Evolutionary conservation across 2,113 vertebrate species (phyloP).

Genomic region (Benitochromis conjunctus): DNA sequence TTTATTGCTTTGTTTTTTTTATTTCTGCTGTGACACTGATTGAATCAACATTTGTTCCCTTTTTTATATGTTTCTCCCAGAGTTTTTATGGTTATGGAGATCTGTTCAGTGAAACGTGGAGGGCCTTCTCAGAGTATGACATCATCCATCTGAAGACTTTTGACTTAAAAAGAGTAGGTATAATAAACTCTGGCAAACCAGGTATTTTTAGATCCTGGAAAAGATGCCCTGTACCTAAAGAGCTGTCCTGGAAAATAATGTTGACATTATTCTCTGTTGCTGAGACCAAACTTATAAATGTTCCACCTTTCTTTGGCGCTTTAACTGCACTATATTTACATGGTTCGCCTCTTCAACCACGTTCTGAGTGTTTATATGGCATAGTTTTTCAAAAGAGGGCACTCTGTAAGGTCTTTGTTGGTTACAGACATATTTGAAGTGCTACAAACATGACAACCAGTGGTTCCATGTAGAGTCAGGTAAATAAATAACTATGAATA

Average conservation of each 20-base stretch:
- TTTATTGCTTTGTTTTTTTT: neutral
- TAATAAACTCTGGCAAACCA: neutral
- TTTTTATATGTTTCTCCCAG: constrained; percentile 63
- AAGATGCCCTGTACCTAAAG: neutral
- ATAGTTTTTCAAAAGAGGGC: neutral
- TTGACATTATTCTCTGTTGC: neutral
- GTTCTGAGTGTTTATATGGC: neutral
- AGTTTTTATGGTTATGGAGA: constrained; percentile 92
- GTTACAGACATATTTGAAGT: neutral
- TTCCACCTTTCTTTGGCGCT: neutral
- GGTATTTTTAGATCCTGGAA: neutral
- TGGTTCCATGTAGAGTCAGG: neutral
- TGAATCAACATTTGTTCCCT: neutral
- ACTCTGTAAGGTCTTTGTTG: neutral
- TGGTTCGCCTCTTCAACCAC: neutral
- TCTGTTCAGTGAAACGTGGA: constrained; percentile 92
- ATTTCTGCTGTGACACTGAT: neutral
- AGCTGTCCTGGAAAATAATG: neutral
- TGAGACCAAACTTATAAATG: neutral
- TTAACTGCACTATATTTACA: neutral
- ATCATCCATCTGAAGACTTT: constrained; percentile 91
- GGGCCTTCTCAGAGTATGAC: constrained; percentile 85
- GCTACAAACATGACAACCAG: neutral
- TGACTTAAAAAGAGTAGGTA: constrained; percentile 87
- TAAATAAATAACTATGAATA: neutral